Base-by-base conservation (phyloP, 2,113 vertebrate genomes). In the Picathartes gymnocephalus region DNA sequence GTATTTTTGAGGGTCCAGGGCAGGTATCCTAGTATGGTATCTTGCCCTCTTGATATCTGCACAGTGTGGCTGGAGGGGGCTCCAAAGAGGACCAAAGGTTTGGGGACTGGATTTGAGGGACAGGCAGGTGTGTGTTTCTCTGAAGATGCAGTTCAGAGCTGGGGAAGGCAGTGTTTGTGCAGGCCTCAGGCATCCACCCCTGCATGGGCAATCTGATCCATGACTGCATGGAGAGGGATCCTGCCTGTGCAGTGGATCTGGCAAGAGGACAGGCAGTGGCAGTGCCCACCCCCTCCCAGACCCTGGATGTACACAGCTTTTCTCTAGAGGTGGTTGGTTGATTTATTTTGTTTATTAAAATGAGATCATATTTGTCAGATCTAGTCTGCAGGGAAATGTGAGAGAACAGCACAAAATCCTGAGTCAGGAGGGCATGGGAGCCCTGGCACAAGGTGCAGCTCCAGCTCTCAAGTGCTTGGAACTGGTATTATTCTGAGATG, bases 231-330 rank as follows among this genome's bases (percentile, higher is more conserved):
- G 56, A 81, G 66, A 35, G 35, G 19, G n/a, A 76, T 90, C 65
- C 60, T 73, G 76, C 7, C 2, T 50, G 73, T 4, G 2, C 0
- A 5, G 45, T 0, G 0, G 39, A n/a, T 61, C 79, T 3, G 0
- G 80, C 10, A 13, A 83, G 33, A 19, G 76, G 35, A 57, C 0
- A 1, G 30, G 44, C 9, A 8, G 42, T 42, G 50, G n/a, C 74
- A 82, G 28, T 90, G 74, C 81, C 71, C 62, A 35, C 18, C 0
- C 15, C n/a, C 76, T 84, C 30, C 45, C 48, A 58, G 64, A 47
- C n/a, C 10, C n/a, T 58, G 53, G 62, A 10, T 51, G 62, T 57
- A 47, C 62, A 61, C 23, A 45, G 58, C 56, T 77, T 66, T 58
- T 47, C 79, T 93, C 65, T 81, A 50, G 54, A 90, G 27, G 5